A percentile compares a stretch with the other conserved stretches of the same genome.
These are phyloP conservation scores for Crypturellus tataupa DNA, from an alignment of 2,797 vertebrate genomes.

Conservation along the genomic window DNA sequence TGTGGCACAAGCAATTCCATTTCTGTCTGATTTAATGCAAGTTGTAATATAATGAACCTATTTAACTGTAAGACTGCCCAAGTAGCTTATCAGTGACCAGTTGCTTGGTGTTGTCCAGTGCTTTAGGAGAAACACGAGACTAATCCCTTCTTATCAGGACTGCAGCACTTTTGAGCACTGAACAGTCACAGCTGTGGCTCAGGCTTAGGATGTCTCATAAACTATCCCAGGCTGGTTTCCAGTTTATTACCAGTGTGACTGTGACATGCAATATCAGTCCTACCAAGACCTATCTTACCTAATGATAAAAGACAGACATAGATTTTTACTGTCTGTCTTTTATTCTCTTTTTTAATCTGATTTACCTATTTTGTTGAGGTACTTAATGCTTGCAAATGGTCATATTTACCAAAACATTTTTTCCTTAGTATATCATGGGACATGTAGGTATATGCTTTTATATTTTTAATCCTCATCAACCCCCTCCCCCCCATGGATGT, in stretches of 20 bases:
- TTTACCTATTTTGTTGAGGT: neutral
- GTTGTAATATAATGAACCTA: neutral
- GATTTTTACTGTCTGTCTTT: neutral
- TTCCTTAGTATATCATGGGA: neutral
- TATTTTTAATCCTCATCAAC: no score
- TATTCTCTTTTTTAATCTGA: neutral
- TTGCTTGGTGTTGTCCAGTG: neutral
- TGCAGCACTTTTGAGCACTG: neutral
- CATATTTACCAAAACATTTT: neutral
- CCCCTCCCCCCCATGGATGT: conserved; percentile 91
- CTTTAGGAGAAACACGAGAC: neutral
- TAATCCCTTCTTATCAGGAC: neutral
- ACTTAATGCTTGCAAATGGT: neutral
- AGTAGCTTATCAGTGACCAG: neutral
- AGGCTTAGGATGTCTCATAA: neutral
- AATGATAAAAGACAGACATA: neutral
- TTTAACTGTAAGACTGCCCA: neutral
- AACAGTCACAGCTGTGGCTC: neutral
- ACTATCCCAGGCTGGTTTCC: neutral
- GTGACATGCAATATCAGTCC: neutral
- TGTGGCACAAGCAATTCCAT: neutral
- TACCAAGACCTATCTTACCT: neutral
- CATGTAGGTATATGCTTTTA: neutral
- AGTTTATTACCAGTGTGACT: neutral
- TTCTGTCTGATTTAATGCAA: neutral